phyloP scores from a whole-genome alignment of 2,888 invertebrate species.

The Cryptocephalus moraei region DNA sequence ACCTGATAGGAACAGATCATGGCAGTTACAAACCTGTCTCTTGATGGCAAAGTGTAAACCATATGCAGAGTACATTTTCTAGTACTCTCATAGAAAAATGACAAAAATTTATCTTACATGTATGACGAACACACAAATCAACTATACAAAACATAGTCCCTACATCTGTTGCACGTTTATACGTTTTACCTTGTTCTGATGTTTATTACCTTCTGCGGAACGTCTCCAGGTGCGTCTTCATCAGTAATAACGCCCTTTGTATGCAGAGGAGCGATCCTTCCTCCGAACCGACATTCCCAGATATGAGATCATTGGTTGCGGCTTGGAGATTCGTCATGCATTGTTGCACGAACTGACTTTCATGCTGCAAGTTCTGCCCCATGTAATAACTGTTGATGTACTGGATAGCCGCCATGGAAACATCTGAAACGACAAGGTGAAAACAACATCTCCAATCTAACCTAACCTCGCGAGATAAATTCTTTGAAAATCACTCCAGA shows the following conservation, averaged over 20 bases:
- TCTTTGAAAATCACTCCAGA: too few species aligned
- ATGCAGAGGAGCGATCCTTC: slow-evolving; percentile 81
- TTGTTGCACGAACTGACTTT: slow-evolving; percentile 85
- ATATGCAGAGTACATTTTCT: too few species aligned
- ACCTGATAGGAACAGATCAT: slow-evolving; percentile 38
- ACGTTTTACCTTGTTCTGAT: neutral
- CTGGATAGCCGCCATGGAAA: slow-evolving; percentile 90
- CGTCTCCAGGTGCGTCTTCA: slow-evolving; percentile 89
- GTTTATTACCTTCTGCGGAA: slow-evolving; percentile 60
- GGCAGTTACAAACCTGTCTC: too few species aligned
- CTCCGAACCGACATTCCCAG: slow-evolving; percentile 40
- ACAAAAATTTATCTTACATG: neutral
- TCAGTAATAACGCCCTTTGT: slow-evolving; percentile 75
- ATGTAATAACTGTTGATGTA: slow-evolving; percentile 91
- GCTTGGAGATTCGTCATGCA: slow-evolving; percentile 88
- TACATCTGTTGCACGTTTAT: neutral
- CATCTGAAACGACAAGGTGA: slow-evolving; percentile 45
- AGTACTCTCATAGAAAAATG: too few species aligned
- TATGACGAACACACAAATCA: neutral
- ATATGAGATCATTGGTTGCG: slow-evolving; percentile 61
- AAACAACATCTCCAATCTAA: too few species aligned
- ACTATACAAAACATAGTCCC: neutral
- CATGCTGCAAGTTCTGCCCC: slow-evolving; percentile 81
- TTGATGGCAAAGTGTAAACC: too few species aligned
- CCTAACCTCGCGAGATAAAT: too few species aligned